Evolutionary conservation across 2,113 vertebrate species (phyloP).

Genomic region (Corythaixoides concolor): DNA sequence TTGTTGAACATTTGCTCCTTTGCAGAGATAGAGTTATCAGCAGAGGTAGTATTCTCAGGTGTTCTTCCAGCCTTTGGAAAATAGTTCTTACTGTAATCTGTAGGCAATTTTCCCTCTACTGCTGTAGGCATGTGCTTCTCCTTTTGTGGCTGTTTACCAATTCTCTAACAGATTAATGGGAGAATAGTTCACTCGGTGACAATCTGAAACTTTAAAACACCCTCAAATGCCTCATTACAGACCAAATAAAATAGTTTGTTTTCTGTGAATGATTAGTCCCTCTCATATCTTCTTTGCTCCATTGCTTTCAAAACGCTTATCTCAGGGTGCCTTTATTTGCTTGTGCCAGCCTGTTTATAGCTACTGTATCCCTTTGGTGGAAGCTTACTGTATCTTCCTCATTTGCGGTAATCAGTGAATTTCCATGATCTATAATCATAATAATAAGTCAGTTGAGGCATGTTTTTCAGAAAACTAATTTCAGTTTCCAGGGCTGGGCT

Average conservation of each 20-base stretch:
- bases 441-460: slow-evolving; percentile 6
- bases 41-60: slow-evolving; percentile 13
- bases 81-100: slow-evolving; percentile 34
- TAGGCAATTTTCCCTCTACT: slow-evolving; percentile 30
- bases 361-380: slow-evolving; percentile 28
- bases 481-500: background rate
- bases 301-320: slow-evolving; percentile 30
- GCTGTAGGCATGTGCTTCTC: background rate
- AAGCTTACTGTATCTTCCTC: slow-evolving; percentile 35
- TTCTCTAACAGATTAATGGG: slow-evolving; percentile 49
- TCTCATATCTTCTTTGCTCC: slow-evolving; percentile 17
- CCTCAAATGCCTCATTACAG: slow-evolving; percentile 54
- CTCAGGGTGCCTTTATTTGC: slow-evolving; percentile 32
- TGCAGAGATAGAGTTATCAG: slow-evolving; percentile 26
- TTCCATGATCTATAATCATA: slow-evolving; percentile 38
- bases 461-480: slow-evolving; percentile 24
- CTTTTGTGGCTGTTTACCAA: slow-evolving; percentile 37
- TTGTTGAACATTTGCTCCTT: slow-evolving; percentile 1
- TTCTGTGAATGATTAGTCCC: slow-evolving; percentile 36
- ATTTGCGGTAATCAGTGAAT: slow-evolving; percentile 60
- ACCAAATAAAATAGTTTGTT: slow-evolving; percentile 38
- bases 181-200: slow-evolving; percentile 42
- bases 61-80: slow-evolving; percentile 22
- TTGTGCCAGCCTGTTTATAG: slow-evolving; percentile 33
- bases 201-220: slow-evolving; percentile 54